Base-by-base conservation (phyloP, 2,113 vertebrate species). In the Pseudois nayaur region DNA sequence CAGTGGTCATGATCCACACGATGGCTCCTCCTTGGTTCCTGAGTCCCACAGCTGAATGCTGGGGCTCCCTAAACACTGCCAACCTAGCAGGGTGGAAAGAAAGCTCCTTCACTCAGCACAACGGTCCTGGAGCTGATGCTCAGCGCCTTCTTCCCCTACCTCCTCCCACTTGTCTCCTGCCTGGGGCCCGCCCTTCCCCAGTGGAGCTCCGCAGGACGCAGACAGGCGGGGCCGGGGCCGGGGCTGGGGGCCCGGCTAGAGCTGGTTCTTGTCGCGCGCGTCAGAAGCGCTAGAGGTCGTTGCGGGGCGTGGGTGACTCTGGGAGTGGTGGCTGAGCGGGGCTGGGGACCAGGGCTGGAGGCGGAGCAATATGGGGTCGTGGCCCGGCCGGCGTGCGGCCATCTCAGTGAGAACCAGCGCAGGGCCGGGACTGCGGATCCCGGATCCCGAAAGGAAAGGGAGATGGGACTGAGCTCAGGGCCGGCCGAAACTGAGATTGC, bases 271-370 rank as follows among this genome's bases (percentile, higher is more conserved):
- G 96, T 91, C 89, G 13, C 95, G 15, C 95, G 92, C 48, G 76
- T 96, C 89, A 27, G 82, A 87, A 88, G 82, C 96, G 82, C 96
- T 95, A 60, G 97, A 95, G 97, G 94, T 98, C 94, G 97, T 98
- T 97, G 97, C 76, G 33, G 94, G 87, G 87, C 82, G 88, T 96
- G 96, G 89, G 91, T 82, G 92, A 87, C n/a, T 94, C 81, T 12
- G 79, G 50, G 84, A 88, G 96, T 79, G 83, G 62, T 60, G 79
- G 50, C 71, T 3, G n/a, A 82, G 81, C 59, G 0, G 16, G 25
- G 21, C 88, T 33, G 59, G 25, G 60, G 40, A 54, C 91, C 6
- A 23, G 40, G 93, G 50, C 55, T 25, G 43, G 83, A 95, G 96
- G 97, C 40, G 33, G 92, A 87, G 91, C 87, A 48, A 60, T 36